Percentiles rank a stretch among this genome's conserved stretches.
These are phyloP conservation scores for Thermophis baileyi DNA, from an alignment of 2,113 vertebrate genomes.

Conservation along the genomic window DNA sequence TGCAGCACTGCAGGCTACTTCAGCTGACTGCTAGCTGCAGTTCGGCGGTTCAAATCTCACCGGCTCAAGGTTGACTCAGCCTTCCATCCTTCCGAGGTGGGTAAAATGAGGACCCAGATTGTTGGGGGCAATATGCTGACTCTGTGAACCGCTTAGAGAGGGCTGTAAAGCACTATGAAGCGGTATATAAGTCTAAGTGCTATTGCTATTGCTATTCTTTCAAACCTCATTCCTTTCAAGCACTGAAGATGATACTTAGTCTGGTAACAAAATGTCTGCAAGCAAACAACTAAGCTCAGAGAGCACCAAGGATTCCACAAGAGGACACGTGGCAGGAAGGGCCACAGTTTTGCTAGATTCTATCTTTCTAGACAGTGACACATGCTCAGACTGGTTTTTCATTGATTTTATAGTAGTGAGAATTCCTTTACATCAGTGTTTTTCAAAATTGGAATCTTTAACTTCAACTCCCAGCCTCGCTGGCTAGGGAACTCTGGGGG, in stretches of 20 bases:
- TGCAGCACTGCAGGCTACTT: too few relatives aligned
- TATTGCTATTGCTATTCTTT: too few relatives aligned
- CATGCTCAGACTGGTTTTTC: background rate
- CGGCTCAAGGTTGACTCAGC: too few relatives aligned
- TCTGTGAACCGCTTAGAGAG: too few relatives aligned
- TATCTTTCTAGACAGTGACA: background rate
- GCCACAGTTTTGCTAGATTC: background rate
- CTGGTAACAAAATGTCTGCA: background rate
- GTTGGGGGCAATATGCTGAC: too few relatives aligned
- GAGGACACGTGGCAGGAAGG: background rate
- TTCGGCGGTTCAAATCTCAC: too few relatives aligned
- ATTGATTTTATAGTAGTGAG: background rate
- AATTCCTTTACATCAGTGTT: background rate
- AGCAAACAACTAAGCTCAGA: background rate
- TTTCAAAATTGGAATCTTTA: background rate
- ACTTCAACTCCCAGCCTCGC: background rate
- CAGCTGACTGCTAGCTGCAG: too few relatives aligned
- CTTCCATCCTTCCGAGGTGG: too few relatives aligned
- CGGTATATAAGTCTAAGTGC: too few relatives aligned
- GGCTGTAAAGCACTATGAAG: too few relatives aligned
- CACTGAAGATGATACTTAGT: background rate
- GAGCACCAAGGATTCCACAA: background rate
- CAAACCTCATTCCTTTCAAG: background rate
- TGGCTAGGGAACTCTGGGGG: background rate
- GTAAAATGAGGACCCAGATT: too few relatives aligned